Percentiles rank a stretch among this genome's conserved stretches.
Evolutionary conservation across 2,888 invertebrate genomes (phyloP).

Genomic region (Baccha elongata): DNA sequence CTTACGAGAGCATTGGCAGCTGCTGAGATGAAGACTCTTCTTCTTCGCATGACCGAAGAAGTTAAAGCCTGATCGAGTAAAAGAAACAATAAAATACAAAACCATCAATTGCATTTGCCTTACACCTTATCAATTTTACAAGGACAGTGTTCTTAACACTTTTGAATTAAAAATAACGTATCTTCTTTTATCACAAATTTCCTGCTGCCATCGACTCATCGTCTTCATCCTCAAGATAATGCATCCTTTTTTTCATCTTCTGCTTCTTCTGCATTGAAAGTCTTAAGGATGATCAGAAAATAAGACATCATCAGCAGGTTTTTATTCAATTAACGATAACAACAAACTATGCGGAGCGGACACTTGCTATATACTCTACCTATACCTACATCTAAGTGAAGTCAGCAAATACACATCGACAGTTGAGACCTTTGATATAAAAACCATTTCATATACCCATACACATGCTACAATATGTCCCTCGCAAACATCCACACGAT

Average conservation of each 20-base stretch:
- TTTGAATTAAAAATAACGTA: conserved; percentile 28
- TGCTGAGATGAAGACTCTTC: too few relatives aligned
- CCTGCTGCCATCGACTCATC: not conserved
- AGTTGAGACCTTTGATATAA: conserved; percentile 29
- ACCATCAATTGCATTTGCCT: not conserved
- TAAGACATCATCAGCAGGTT: conserved; percentile 40
- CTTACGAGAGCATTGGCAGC: too few relatives aligned
- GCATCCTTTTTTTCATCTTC: not conserved
- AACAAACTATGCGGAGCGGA: conserved; percentile 39
- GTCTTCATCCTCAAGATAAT: not conserved
- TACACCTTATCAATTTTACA: conserved; percentile 7
- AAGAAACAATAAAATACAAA: too few relatives aligned
- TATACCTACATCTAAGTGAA: conserved; percentile 23
- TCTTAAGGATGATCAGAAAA: conserved; percentile 22
- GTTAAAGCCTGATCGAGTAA: too few relatives aligned
- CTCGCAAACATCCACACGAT: not conserved
- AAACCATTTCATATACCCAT: conserved; percentile 1
- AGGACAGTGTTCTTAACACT: not conserved
- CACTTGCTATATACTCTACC: conserved; percentile 16
- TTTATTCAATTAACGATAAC: conserved; percentile 59
- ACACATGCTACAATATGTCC: not conserved
- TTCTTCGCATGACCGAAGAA: too few relatives aligned
- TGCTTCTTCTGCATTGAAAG: not conserved
- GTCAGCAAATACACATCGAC: conserved; percentile 30
- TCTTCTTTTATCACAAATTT: not conserved